Base-by-base conservation (phyloP, 2,888 invertebrate genomes). In the Meghimatium bilineatum region DNA sequence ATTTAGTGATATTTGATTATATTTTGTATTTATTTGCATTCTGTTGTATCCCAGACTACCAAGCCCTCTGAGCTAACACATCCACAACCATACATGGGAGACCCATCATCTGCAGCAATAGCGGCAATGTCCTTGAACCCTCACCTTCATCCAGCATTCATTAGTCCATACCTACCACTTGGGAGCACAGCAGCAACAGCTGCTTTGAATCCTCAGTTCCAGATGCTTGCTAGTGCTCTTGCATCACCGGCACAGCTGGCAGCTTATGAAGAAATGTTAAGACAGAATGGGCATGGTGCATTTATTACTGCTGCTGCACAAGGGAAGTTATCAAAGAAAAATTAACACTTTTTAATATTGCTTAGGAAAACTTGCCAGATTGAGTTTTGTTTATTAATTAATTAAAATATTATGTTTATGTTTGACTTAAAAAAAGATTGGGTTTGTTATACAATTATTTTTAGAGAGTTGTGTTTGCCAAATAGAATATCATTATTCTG, bases 241-340 rank as follows among this genome's bases (percentile, higher is more conserved):
- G 85, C 84, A 72, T 85, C 87, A 23, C 85, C 85, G 34, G 86
- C 85, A 17, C 88, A 88, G 78, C 69, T 85, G 71, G 85, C 87
- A 20, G 87, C 87, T n/a, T 88, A 87, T 44, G 89, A 88, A 49
- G 88, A 88, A 71, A 80, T 88, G 79, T 72, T 89, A 74, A 84
- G 85, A 10, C 86, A 85, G 56, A 86, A 86, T 75, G 84, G 84
- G 3, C 75, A 69, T 32, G 67, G 80, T 32, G 66, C 74, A 26
- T 84, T 80, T 71, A 38, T 83, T 34, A 26, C 83, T 20, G 78
- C 44, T 26, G 38, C 34, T 60, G 56, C 69, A 26, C 69, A 77
- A 29, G 72, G 72, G 3, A 44, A 74, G 29, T 29, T 74, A 23
- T 74, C 72, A 5, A 74, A 74, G 49, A 74, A 74, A 74, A 44